Evolutionary conservation across 2,888 invertebrate species (phyloP), one percentile per base, ranked within the genome.

Genomic region (Ormia ochracea): DNA sequence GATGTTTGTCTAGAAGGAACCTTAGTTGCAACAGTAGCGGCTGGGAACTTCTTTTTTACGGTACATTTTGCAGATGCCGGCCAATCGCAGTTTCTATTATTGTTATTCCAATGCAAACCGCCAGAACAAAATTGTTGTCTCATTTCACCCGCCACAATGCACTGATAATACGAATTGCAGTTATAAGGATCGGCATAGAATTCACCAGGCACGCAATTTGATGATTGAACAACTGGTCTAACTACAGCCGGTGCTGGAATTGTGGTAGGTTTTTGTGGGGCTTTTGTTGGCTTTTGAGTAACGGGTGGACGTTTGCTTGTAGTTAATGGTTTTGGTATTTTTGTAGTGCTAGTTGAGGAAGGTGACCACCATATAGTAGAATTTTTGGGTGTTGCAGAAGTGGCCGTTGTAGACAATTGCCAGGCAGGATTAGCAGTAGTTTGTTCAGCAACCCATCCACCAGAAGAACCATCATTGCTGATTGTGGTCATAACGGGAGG

Each of bases 21-120:
- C 9, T 79, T 81, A 21, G 82, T 90, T 88, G 73, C 83, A 86
- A 7, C 48, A n/a, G 26, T 43, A 2, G 26, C 87, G 83, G 82
- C 90, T 88, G 43, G 83, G 38, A 43, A 85, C 82, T 77, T 87
- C 86, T 82, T 90, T 88, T 82, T 84, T n/a, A 58, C 85, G 4
- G 76, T 74, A 86, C 96, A 96, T 83, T 93, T 93, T 0, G 95
- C 95, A 36, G 91, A 91, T 50, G 90, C 91, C 0, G 96, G 96
- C 96, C 96, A 96, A 87, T 96, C 96, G 85, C 96, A 96, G 45
- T 94, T 91, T 43, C 91, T 91, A 58, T 91, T 91, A 0, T 90
- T 85, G 21, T 91, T 89, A 83, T 95, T 94, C 96, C 96, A 96
- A 87, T 96, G 95, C 50, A 96, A 88, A 3, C 95, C 95, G 0